Evolutionary conservation across 2,888 invertebrate genomes (phyloP).

Genomic region (Caenorhabditis panamensis): DNA sequence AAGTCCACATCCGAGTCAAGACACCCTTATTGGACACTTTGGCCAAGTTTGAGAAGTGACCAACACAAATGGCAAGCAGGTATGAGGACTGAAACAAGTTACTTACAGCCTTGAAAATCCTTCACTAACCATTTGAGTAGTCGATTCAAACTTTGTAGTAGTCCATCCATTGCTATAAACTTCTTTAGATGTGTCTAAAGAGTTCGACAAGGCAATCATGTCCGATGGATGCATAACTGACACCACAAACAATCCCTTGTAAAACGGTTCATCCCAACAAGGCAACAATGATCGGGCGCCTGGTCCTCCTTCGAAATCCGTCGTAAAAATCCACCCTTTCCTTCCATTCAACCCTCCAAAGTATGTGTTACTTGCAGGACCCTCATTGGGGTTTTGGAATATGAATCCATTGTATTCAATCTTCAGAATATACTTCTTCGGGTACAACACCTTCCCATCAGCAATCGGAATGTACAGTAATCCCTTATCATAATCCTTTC

Average conservation of each 20-base stretch:
- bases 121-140: conserved; percentile 83
- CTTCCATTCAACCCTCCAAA: conserved; percentile 40
- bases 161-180: conserved; percentile 50
- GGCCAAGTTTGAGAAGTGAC: conserved; percentile 85
- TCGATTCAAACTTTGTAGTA: conserved; percentile 48
- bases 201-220: conserved; percentile 65
- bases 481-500: conserved; percentile 53
- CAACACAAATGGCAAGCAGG: conserved; percentile 90
- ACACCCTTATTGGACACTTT: conserved; percentile 35
- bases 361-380: conserved; percentile 57
- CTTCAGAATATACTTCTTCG: conserved; percentile 21
- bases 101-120: no score
- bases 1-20: conserved; percentile 86
- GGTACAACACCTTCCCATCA: background rate
- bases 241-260: conserved; percentile 60
- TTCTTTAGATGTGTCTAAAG: conserved; percentile 15
- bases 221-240: conserved; percentile 57
- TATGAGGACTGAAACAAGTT: conserved; percentile 88
- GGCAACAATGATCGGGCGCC: conserved; percentile 63
- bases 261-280: conserved; percentile 69
- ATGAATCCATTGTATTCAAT: conserved; percentile 62
- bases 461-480: conserved; percentile 31
- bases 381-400: conserved; percentile 57
- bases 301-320: conserved; percentile 67
- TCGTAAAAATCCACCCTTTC: conserved; percentile 64